Evolutionary conservation across 2,797 vertebrate species (phyloP), one percentile per base, ranked within the genome.

Genomic region (Capromys pilorides): DNA sequence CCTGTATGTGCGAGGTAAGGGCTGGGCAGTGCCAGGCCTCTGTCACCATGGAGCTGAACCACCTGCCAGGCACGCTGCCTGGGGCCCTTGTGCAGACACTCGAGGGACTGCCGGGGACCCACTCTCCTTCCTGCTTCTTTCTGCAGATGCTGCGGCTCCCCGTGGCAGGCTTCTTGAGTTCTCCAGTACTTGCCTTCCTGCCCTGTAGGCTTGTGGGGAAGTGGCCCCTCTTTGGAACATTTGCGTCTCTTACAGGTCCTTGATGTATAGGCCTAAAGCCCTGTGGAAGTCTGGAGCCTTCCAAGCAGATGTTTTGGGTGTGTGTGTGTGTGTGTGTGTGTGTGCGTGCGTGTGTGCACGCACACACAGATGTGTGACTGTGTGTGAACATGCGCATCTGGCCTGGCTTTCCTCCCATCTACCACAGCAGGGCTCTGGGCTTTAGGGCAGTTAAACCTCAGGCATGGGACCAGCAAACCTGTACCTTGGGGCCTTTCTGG

Each of bases 1-100:
- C 97, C 99, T 99, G 96, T 99, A 99, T 49, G 99, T 99, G 95
- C 98, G 99, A 99, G 99, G 99, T 99, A 99, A 99, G 99, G 67
- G 95, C 26, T 57, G 4, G 0, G 80, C 86, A 49, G 96, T 54
- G 91, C 94, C 81, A 73, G 82, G 19, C 21, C 10, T 66, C 41
- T 36, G 26, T 59, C 83, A n/a, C 33, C 51, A 0, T 1, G 2
- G 87, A 79, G n/a, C 81, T 54, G 51, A 80, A 66, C 96, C 73
- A 77, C 31, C 83, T 28, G 31, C 90, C 45, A 77, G 94, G 90
- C 31, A 19, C 13, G 12, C 71, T 75, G 79, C 88, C 94, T 78
- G 61, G 95, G 96, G 49, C 81, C 89, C 61, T 91, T 87, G 59
- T 92, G 80, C 57, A 62, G 67, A 86, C 36, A 18, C 54, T 19